Conservation (phyloP, 2,113 vertebrate species). For the Perccottus glenii region DNA sequence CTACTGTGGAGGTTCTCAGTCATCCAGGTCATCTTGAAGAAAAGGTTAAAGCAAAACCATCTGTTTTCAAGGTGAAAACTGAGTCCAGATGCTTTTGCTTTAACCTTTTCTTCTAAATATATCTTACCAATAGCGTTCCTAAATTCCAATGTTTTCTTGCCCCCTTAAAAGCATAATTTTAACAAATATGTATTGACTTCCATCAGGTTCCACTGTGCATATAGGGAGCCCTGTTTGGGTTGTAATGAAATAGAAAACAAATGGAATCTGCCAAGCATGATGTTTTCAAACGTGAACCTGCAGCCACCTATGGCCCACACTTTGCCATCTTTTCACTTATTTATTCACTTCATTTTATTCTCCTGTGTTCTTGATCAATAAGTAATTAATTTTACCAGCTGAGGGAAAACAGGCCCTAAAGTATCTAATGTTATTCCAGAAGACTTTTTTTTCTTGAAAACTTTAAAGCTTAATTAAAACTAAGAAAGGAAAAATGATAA, state of each 20-base stretch:
- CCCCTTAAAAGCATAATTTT: constrained; percentile 13
- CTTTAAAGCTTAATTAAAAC: constrained; percentile 43
- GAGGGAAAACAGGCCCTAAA: constrained; percentile 61
- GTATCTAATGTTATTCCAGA: constrained; percentile 59
- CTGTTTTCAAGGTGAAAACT: too few species aligned
- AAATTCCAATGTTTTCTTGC: neutral
- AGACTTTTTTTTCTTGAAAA: constrained; percentile 49
- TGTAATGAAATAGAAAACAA: constrained; percentile 69
- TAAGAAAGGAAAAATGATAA: constrained; percentile 11
- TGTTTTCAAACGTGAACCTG: constrained; percentile 67
- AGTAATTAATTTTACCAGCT: constrained; percentile 78
- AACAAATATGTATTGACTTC: constrained; percentile 19
- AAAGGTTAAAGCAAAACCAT: too few species aligned
- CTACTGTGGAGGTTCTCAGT: too few species aligned
- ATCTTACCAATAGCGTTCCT: neutral
- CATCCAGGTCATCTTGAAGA: too few species aligned
- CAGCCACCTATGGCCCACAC: constrained; percentile 61
- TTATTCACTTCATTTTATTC: constrained; percentile 77
- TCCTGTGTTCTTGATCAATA: constrained; percentile 75
- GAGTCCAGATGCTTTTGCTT: too few species aligned
- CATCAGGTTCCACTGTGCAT: neutral
- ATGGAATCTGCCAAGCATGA: constrained; percentile 71
- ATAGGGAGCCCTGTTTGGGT: constrained; percentile 22
- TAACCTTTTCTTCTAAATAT: too few species aligned
- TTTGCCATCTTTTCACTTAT: constrained; percentile 67